Conservation (phyloP, 2,113 vertebrate genomes). For the Patagioenas fasciata region DNA sequence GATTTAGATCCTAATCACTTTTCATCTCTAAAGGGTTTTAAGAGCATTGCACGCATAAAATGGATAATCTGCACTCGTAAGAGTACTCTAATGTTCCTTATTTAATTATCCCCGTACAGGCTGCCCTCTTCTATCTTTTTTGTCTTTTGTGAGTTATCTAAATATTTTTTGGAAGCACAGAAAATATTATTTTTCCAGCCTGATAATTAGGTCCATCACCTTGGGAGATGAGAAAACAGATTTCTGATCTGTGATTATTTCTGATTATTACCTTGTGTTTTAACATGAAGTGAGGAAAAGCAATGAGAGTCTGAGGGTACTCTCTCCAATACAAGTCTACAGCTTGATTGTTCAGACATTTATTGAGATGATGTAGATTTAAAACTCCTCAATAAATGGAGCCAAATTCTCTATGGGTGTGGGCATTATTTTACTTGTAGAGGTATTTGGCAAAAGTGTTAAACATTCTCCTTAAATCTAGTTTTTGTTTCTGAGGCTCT, state of each 20-base stretch:
- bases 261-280: neutral
- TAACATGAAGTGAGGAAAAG: neutral
- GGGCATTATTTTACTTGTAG: neutral
- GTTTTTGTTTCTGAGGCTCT: neutral
- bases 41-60: neutral
- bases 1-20: neutral
- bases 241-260: neutral
- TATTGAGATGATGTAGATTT: neutral
- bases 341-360: neutral
- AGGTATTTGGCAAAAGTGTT: fast-evolving
- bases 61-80: neutral
- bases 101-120: neutral
- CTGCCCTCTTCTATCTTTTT: neutral
- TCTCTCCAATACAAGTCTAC: neutral
- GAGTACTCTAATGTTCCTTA: neutral
- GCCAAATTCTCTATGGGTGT: neutral
- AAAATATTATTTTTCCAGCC: neutral
- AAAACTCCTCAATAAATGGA: neutral
- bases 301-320: neutral
- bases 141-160: neutral
- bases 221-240: neutral
- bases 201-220: neutral
- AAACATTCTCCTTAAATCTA: neutral
- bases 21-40: neutral
- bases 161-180: neutral